phyloP scores from a whole-genome alignment of 2,888 invertebrate species.

The Mayetiola destructor region DNA sequence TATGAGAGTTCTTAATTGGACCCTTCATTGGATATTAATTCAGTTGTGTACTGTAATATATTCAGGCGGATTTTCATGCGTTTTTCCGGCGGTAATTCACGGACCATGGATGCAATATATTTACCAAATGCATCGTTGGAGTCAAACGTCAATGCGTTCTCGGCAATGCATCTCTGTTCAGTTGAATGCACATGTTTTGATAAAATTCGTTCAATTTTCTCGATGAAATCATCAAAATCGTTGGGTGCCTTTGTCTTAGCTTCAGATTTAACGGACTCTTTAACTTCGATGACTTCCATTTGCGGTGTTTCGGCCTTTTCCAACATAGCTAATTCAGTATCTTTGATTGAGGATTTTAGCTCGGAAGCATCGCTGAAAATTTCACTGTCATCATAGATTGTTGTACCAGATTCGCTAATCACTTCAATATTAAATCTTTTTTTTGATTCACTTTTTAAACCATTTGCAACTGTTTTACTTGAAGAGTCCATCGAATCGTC shows the following conservation, averaged over 20 bases:
- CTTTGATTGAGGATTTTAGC: not conserved
- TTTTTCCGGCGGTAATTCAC: slow-evolving; percentile 14
- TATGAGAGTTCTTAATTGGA: no score
- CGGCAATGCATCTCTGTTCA: not conserved
- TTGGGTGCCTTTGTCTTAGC: no score
- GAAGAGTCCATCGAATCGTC: not conserved
- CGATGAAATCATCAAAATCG: not conserved
- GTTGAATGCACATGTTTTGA: not conserved
- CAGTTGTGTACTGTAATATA: slow-evolving; percentile 8
- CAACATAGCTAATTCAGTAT: not conserved
- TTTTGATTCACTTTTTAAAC: not conserved
- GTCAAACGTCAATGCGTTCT: not conserved
- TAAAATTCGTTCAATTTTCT: not conserved
- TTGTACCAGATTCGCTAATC: not conserved
- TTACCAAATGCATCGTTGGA: slow-evolving; percentile 14
- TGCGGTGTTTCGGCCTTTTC: not conserved
- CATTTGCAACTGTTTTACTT: not conserved
- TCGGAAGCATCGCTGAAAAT: not conserved
- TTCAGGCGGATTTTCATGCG: slow-evolving; percentile 4
- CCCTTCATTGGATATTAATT: slow-evolving; percentile 3
- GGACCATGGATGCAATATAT: slow-evolving; percentile 12
- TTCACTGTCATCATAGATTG: not conserved
- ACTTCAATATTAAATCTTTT: not conserved
- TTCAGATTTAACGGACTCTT: not conserved
- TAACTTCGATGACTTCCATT: not conserved